These are phyloP conservation scores for Saturnia japonica DNA, from an alignment of 2,888 invertebrate species.

Conservation along the genomic window DNA sequence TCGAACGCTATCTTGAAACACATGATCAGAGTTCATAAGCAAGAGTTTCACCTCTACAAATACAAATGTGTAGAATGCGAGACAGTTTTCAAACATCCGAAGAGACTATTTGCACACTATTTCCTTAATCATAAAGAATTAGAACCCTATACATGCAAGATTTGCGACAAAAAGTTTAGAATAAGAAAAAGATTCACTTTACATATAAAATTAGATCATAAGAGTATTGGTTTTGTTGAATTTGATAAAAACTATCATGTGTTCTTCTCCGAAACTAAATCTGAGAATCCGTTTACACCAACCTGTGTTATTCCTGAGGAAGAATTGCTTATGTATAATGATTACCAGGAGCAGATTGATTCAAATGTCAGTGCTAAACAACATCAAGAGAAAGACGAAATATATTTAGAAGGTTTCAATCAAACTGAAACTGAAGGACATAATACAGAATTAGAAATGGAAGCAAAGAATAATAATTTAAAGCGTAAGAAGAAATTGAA, in stretches of 20 bases:
- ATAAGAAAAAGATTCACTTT: conserved; percentile 62
- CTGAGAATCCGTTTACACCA: conserved; percentile 50
- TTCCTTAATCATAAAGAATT: conserved; percentile 56
- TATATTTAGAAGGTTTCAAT: conserved; percentile 40
- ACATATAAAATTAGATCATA: conserved; percentile 66
- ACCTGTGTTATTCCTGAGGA: conserved; percentile 32
- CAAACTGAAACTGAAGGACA: conserved; percentile 44
- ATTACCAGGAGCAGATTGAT: neutral
- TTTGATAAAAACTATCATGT: conserved; percentile 69
- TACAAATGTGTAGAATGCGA: conserved; percentile 61
- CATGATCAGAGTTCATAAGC: conserved; percentile 49
- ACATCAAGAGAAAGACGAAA: conserved; percentile 44
- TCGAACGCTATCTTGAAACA: conserved; percentile 51
- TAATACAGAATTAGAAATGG: conserved; percentile 34
- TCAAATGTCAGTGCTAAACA: neutral
- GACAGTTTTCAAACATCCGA: conserved; percentile 60
- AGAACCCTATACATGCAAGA: conserved; percentile 62
- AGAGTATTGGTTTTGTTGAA: conserved; percentile 62
- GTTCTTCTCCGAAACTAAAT: conserved; percentile 60
- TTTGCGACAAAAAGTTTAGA: conserved; percentile 58
- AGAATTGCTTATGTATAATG: conserved; percentile 25
- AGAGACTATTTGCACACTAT: conserved; percentile 63
- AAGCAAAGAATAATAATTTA: conserved; percentile 19
- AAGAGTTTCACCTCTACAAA: conserved; percentile 57
- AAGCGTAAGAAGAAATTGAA: conserved; percentile 13